These are phyloP conservation scores for Lepidostoma basale DNA, from an alignment of 1,140 invertebrate genomes.

Conservation along the genomic window DNA sequence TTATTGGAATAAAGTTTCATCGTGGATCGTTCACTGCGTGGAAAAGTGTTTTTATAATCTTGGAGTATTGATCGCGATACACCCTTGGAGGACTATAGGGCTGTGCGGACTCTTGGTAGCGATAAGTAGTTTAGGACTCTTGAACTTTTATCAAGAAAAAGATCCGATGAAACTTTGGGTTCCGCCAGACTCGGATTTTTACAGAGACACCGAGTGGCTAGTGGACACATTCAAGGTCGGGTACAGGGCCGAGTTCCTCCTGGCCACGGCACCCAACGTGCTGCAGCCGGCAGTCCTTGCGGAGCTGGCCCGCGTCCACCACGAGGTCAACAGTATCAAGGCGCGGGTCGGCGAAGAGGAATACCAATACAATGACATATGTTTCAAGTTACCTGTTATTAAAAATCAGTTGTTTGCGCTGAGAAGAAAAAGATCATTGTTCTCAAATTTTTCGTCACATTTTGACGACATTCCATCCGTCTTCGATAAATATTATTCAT, in stretches of 20 bases:
- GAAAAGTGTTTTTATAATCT: conserved; percentile 59
- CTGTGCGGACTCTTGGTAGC: conserved; percentile 60
- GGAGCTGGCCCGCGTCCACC: conserved; percentile 50
- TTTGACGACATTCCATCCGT: neutral
- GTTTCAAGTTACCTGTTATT: conserved; percentile 65
- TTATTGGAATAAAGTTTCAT: conserved; percentile 54
- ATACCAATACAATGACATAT: conserved; percentile 66
- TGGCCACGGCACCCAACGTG: conserved; percentile 71
- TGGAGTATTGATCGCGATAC: conserved; percentile 56
- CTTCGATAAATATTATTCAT: conserved; percentile 43
- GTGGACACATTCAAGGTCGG: conserved; percentile 70
- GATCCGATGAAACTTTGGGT: conserved; percentile 76
- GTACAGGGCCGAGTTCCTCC: conserved; percentile 65
- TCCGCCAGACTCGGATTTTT: conserved; percentile 69
- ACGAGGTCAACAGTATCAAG: conserved; percentile 50
- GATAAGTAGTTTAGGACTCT: conserved; percentile 61
- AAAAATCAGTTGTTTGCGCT: neutral
- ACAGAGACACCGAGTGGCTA: conserved; percentile 73
- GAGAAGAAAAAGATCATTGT: neutral
- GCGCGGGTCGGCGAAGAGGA: conserved; percentile 50
- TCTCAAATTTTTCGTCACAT: neutral
- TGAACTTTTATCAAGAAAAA: conserved; percentile 66
- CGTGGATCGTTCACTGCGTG: conserved; percentile 53
- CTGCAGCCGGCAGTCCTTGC: conserved; percentile 63
- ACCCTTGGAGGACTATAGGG: conserved; percentile 63